Percentiles rank a stretch among this genome's conserved stretches.
phyloP scores from a whole-genome alignment of 2,888 invertebrate species.

The Ichneumoninae sp. region DNA sequence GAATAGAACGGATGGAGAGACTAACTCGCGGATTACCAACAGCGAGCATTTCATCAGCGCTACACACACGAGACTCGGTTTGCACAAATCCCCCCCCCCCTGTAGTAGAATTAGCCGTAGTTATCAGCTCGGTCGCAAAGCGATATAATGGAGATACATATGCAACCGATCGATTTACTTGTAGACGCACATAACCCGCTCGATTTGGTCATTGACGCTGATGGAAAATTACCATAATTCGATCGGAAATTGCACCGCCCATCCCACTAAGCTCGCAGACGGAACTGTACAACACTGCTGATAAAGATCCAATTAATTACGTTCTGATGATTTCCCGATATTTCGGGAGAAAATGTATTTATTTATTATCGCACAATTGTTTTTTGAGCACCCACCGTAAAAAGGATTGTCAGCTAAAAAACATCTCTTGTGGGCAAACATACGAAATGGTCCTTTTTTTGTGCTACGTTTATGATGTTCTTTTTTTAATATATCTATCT shows the following conservation, averaged over 20 bases:
- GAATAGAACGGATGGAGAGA: constrained; percentile 1
- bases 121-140: constrained; percentile 6
- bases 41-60: constrained; percentile 35
- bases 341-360: neutral
- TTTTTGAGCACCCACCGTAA: no score
- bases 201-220: constrained; percentile 1
- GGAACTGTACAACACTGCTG: neutral
- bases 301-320: neutral
- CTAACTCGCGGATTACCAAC: constrained; percentile 25
- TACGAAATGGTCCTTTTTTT: no score
- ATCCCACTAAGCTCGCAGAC: neutral
- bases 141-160: neutral
- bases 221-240: constrained; percentile 10
- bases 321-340: neutral
- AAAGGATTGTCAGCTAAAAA: no score
- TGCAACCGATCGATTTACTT: constrained; percentile 19
- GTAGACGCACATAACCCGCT: neutral
- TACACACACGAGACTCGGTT: constrained; percentile 13
- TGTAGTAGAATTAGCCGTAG: constrained; percentile 7
- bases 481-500: no score
- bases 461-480: no score
- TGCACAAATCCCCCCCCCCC: neutral
- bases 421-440: no score
- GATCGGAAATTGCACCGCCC: neutral
- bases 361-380: no score